Evolutionary conservation across 2,113 vertebrate genomes (phyloP).

Genomic region (Oophaga pumilio): DNA sequence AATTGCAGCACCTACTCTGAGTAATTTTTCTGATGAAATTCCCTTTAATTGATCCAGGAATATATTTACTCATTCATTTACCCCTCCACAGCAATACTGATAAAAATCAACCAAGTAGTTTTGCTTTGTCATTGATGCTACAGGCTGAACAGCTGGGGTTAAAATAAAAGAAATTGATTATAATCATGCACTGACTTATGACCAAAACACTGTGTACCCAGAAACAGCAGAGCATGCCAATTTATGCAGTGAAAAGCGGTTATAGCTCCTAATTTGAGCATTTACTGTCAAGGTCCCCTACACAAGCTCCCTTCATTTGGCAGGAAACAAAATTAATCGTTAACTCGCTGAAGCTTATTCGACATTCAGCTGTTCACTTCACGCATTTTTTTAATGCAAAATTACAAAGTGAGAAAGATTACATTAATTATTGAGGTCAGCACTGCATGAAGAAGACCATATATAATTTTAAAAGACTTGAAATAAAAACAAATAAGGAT

Average conservation of each 20-base stretch:
- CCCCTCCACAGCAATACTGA: neutral
- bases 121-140: neutral
- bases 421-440: neutral
- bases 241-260: neutral
- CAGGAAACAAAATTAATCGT: conserved; percentile 21
- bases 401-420: neutral
- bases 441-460: neutral
- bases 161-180: neutral
- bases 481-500: neutral
- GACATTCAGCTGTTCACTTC: conserved; percentile 6
- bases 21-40: no score
- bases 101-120: neutral
- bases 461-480: neutral
- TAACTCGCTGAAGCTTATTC: conserved; percentile 2
- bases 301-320: neutral
- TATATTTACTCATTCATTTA: no score
- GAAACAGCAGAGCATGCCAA: neutral
- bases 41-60: neutral
- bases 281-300: conserved; percentile 1
- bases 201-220: neutral
- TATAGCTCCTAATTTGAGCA: neutral
- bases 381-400: neutral
- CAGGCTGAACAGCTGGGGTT: neutral
- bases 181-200: neutral
- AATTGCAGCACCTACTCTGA: no score